phyloP scores from a whole-genome alignment of 2,888 invertebrate species.

The Neuroscelio doddi region DNA sequence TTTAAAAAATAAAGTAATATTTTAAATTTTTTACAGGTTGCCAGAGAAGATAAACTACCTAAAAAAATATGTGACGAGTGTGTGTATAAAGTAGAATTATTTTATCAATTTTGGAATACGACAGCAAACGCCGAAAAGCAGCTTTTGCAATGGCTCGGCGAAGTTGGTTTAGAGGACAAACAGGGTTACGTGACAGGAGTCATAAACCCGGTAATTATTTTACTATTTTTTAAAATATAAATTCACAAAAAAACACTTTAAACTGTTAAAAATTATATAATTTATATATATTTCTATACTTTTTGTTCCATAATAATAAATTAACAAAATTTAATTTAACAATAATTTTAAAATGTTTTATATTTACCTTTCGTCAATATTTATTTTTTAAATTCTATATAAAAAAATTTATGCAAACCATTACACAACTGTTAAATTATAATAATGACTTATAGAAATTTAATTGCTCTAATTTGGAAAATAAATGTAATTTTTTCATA shows the following conservation, averaged over 20 bases:
- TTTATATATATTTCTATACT: constrained; percentile 21
- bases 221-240: too few relatives aligned
- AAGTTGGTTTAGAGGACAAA: constrained; percentile 64
- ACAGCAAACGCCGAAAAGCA: constrained; percentile 79
- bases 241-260: too few relatives aligned
- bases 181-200: constrained; percentile 64
- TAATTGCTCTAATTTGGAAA: too few relatives aligned
- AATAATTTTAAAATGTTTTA: too few relatives aligned
- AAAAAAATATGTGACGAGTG: constrained; percentile 83
- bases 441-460: too few relatives aligned
- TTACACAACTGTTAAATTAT: too few relatives aligned
- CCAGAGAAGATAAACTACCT: constrained; percentile 79
- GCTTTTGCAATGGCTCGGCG: constrained; percentile 71
- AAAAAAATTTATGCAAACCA: too few relatives aligned
- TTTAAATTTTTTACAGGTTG: constrained; percentile 73
- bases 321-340: background rate
- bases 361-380: too few relatives aligned
- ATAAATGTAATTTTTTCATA: too few relatives aligned
- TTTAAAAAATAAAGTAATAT: background rate
- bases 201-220: constrained; percentile 61
- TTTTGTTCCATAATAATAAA: background rate
- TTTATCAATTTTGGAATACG: constrained; percentile 82
- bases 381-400: too few relatives aligned
- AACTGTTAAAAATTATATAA: too few relatives aligned
- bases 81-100: constrained; percentile 80